A percentile compares a stretch with the other conserved stretches of the same genome.
Evolutionary conservation across 2,797 vertebrate genomes (phyloP).

Genomic region (Phrynocephalus guinanensis): DNA sequence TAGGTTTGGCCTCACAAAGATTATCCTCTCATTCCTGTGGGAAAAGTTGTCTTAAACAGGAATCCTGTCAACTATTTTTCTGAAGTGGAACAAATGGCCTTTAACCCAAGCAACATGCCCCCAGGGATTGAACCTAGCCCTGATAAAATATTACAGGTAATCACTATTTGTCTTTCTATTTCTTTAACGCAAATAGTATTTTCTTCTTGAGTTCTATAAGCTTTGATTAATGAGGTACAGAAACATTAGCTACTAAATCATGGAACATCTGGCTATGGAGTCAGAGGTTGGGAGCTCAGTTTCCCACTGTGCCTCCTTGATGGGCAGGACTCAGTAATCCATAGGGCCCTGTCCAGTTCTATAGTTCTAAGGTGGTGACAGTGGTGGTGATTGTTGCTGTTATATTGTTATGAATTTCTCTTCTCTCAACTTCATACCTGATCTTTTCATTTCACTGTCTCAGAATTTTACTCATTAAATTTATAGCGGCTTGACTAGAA

Average conservation of each 20-base stretch:
- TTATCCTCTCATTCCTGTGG: slow-evolving; percentile 93
- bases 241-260: not conserved
- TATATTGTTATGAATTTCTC: not conserved
- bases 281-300: too few species aligned
- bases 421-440: not conserved
- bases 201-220: too few species aligned
- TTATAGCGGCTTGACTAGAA: not conserved
- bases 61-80: slow-evolving; percentile 96
- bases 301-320: too few species aligned
- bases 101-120: slow-evolving; percentile 97
- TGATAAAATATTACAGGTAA: slow-evolving; percentile 98
- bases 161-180: not conserved
- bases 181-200: not conserved
- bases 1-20: slow-evolving; percentile 93
- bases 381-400: too few species aligned
- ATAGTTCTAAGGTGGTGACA: too few species aligned
- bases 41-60: slow-evolving; percentile 92
- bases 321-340: too few species aligned
- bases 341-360: too few species aligned
- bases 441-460: not conserved
- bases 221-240: not conserved
- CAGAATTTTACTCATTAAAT: slow-evolving; percentile 1
- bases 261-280: too few species aligned
- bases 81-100: slow-evolving; percentile 95
- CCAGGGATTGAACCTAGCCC: slow-evolving; percentile 95